Base-by-base conservation (phyloP, 2,888 invertebrate species). In the Lissonota sp. region DNA sequence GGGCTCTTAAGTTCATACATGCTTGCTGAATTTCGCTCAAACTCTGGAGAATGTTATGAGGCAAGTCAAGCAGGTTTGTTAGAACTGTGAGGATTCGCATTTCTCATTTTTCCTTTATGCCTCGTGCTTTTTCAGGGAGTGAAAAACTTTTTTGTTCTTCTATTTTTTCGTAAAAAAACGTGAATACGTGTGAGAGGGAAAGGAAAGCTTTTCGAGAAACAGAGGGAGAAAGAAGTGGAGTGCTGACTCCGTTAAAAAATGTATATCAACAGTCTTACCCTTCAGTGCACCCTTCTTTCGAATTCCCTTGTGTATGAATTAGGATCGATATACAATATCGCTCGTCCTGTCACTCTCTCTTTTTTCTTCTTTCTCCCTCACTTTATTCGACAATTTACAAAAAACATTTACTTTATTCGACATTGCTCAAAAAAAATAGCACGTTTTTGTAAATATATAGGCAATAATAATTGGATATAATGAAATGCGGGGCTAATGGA, bases 391-490 rank as follows among this genome's bases (percentile, higher is more conserved):
- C n/a, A n/a, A n/a, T n/a, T n/a, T n/a, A n/a, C n/a, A n/a, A n/a
- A n/a, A n/a, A n/a, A n/a, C n/a, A n/a, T n/a, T n/a, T n/a, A n/a
- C n/a, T n/a, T n/a, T n/a, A n/a, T n/a, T n/a, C n/a, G n/a, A n/a
- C n/a, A n/a, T n/a, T n/a, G n/a, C n/a, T n/a, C n/a, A n/a, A n/a
- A n/a, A n/a, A n/a, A n/a, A n/a, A n/a, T n/a, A n/a, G n/a, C n/a
- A n/a, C n/a, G n/a, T n/a, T 37, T 42, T 49, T 60, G 53, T 14
- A 70, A 79, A 70, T 66, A 44, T 3, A 26, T 26, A 46, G 63
- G 42, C 79, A 46, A 66, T 75, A 79, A 75, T 79, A 75, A 79
- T 79, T 71, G 75, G 66, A 66, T 79, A 53, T 71, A 71, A 75
- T 66, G 70, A 79, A 75, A 79, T 64, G 58, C 70, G 70, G 64